Conservation (phyloP, 2,113 vertebrate genomes). For the Lycaon pictus region DNA sequence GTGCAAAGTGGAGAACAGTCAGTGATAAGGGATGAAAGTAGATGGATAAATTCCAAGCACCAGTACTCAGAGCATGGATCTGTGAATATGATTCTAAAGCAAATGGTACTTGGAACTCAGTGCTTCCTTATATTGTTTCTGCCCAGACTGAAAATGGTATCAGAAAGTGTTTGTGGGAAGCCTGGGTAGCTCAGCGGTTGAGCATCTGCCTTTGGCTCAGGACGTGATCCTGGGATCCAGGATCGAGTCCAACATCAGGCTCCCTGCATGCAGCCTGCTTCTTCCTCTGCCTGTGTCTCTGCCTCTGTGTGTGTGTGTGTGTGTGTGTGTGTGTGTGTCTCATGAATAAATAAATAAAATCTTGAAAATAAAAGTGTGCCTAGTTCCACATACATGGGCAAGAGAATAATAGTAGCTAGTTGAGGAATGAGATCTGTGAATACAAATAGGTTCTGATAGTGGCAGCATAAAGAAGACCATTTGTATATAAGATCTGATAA, state of each 20-base stretch:
- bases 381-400: slow-evolving; percentile 16
- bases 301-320: too few relatives aligned
- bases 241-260: too few relatives aligned
- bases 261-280: too few relatives aligned
- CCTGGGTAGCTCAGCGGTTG: too few relatives aligned
- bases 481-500: slow-evolving; percentile 16
- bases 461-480: not conserved
- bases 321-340: too few relatives aligned
- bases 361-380: not conserved
- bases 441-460: slow-evolving; percentile 34
- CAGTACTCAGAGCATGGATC: not conserved
- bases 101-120: slow-evolving; percentile 12
- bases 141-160: slow-evolving; percentile 10
- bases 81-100: slow-evolving; percentile 45
- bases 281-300: too few relatives aligned
- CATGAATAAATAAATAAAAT: too few relatives aligned
- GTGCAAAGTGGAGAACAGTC: not conserved
- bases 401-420: slow-evolving; percentile 14
- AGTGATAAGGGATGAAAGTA: slow-evolving; percentile 25
- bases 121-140: slow-evolving; percentile 4
- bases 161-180: not conserved
- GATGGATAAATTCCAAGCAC: slow-evolving; percentile 12
- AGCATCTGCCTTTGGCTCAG: too few relatives aligned
- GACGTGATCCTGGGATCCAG: too few relatives aligned
- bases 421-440: slow-evolving; percentile 32